Conservation (phyloP, 1,140 invertebrate species). For the Charaxes varanes region DNA sequence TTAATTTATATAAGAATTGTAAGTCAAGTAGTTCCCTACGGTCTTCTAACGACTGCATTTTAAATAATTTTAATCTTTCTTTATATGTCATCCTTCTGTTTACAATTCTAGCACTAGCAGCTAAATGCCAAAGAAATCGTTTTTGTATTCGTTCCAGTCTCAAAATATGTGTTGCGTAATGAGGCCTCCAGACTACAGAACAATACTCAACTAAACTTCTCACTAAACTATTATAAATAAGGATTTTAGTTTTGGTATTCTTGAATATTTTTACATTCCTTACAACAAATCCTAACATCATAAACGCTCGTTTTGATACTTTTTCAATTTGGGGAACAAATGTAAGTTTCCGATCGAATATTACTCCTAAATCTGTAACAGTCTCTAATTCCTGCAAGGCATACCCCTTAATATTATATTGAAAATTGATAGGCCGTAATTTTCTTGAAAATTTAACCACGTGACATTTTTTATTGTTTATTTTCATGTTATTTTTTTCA, state of each 20-base stretch:
- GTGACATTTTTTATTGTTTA: conserved; percentile 19
- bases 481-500: conserved; percentile 1
- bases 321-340: conserved; percentile 13
- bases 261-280: conserved; percentile 16
- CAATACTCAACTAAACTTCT: conserved; percentile 22
- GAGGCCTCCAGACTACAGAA: conserved; percentile 19
- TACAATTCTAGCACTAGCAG: too few species aligned
- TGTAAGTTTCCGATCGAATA: conserved; percentile 16
- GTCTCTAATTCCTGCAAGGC: not conserved
- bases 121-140: conserved; percentile 19
- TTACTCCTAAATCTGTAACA: conserved; percentile 7
- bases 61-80: too few species aligned
- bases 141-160: conserved; percentile 20
- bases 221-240: conserved; percentile 16
- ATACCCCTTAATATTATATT: not conserved
- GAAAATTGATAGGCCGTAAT: conserved; percentile 1
- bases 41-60: too few species aligned
- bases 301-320: conserved; percentile 12
- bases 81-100: too few species aligned
- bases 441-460: conserved; percentile 12
- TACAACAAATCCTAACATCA: conserved; percentile 22
- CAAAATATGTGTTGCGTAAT: conserved; percentile 15
- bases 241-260: conserved; percentile 14
- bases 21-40: too few species aligned
- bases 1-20: too few species aligned